Conservation (phyloP, 1,140 invertebrate genomes). For the Eriosoma lanigerum region DNA sequence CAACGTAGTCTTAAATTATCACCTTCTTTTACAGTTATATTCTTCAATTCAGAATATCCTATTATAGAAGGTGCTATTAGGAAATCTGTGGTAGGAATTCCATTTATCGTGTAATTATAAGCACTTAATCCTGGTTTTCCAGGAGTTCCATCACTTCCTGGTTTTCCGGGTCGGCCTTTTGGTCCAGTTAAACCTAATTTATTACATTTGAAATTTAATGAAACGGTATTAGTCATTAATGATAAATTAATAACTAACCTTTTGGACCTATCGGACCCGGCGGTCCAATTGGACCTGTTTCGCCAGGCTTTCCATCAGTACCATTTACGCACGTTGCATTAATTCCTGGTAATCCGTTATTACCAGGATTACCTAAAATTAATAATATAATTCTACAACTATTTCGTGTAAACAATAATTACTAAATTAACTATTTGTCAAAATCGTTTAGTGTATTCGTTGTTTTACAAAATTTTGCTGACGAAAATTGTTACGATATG, state of each 20-base stretch:
- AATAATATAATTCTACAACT: not conserved
- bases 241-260: slow-evolving; percentile 57
- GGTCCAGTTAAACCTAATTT: slow-evolving; percentile 67
- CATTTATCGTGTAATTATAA: slow-evolving; percentile 68
- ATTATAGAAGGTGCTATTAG: slow-evolving; percentile 79
- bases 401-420: too few relatives aligned
- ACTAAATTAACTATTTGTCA: too few relatives aligned
- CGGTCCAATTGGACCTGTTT: slow-evolving; percentile 55
- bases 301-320: slow-evolving; percentile 53
- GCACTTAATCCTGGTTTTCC: slow-evolving; percentile 71
- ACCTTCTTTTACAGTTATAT: slow-evolving; percentile 69
- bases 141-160: slow-evolving; percentile 66
- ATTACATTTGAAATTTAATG: not conserved
- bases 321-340: slow-evolving; percentile 64
- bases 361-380: slow-evolving; percentile 66
- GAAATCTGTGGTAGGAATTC: slow-evolving; percentile 63
- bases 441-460: too few relatives aligned
- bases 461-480: too few relatives aligned
- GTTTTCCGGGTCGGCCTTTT: slow-evolving; percentile 68
- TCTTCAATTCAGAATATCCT: slow-evolving; percentile 57
- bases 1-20: slow-evolving; percentile 75
- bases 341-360: slow-evolving; percentile 67
- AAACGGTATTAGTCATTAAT: not conserved
- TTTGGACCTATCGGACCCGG: slow-evolving; percentile 56
- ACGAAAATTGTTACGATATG: too few relatives aligned